Percentiles rank a stretch among this genome's conserved stretches.
Conservation (phyloP, 92 coral and sea anemone species). For the Palythoa caribaeorum region DNA sequence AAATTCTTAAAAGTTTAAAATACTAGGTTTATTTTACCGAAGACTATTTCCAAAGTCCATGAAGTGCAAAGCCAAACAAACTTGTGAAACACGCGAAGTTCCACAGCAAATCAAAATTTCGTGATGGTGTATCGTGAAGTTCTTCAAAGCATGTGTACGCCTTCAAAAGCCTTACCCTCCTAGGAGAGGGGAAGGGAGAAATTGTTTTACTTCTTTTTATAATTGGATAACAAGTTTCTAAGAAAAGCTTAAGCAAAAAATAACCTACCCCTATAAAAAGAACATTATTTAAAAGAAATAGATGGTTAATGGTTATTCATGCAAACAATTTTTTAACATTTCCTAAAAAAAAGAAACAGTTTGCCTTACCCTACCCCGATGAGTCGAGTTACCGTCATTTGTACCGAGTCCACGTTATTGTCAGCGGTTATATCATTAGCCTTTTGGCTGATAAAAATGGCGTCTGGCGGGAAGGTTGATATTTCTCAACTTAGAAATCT, state of each 20-base stretch:
- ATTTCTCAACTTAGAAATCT: constrained; percentile 97
- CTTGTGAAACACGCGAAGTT: background rate
- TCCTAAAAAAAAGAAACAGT: background rate
- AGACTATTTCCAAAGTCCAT: background rate
- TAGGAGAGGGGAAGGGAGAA: constrained; percentile 21
- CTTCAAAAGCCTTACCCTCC: background rate
- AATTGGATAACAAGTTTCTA: background rate
- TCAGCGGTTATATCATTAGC: constrained; percentile 63
- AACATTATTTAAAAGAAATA: background rate
- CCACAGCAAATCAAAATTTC: background rate
- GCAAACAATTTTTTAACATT: background rate
- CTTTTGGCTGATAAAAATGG: constrained; percentile 78
- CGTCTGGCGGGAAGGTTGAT: constrained; percentile 99
- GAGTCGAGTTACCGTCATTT: background rate
- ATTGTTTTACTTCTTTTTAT: background rate
- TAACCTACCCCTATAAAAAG: background rate
- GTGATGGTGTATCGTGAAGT: background rate
- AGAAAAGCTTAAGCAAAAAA: background rate
- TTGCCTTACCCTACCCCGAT: constrained; percentile 46
- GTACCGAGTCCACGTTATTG: constrained; percentile 33
- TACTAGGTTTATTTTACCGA: background rate
- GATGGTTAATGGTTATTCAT: background rate
- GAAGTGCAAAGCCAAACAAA: background rate
- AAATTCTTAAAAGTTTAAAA: background rate
- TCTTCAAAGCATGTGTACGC: constrained; percentile 35